Base-by-base conservation (phyloP, 2,888 invertebrate species). In the Mechanitis mazaeus region DNA sequence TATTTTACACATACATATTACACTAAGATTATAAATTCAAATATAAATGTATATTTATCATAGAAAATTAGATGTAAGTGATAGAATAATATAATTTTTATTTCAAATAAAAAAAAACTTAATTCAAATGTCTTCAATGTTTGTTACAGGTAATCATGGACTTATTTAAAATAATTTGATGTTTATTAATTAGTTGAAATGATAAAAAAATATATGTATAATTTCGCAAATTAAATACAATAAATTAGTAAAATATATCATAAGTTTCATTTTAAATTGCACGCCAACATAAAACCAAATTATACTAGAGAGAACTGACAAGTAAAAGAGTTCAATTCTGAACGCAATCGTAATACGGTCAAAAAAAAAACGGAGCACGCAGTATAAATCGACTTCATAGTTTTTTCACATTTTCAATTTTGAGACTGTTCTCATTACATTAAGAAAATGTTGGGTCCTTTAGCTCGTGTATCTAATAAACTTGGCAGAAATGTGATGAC, bases 401-500 rank as follows among this genome's bases (percentile, higher is more conserved):
- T 56, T 20, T 20, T 20, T 20, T 20, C 61, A 65, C 42, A 58
- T 67, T 68, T 57, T 56, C 57, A 47, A 50, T 56, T 50, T 50
- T 50, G n/a, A 0, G 28, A 53, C 59, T 59, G 28, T 56, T 38
- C 20, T 31, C 46, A 33, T n/a, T 38, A 67, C 69, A 68, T 68
- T 64, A 65, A 62, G 72, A 86, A 81, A 77, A 90, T 90, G 90
- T 71, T 85, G 64, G 77, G 79, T 68, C 83, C 88, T 47, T 66
- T 89, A 61, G 78, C 85, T 70, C 86, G 90, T 70, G 75, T 83
- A 62, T 82, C 83, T 47, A 89, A 80, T 72, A 83, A 75, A 68
- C 71, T 88, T 47, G 85, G 89, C 68, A 86, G 83, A 66, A 87
- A 88, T 84, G 84, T 85, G 65, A 80, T 89, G 78, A 83, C 80